These are phyloP conservation scores for Ceratotherium simum DNA, from an alignment of 2,113 vertebrate species.

Conservation along the genomic window DNA sequence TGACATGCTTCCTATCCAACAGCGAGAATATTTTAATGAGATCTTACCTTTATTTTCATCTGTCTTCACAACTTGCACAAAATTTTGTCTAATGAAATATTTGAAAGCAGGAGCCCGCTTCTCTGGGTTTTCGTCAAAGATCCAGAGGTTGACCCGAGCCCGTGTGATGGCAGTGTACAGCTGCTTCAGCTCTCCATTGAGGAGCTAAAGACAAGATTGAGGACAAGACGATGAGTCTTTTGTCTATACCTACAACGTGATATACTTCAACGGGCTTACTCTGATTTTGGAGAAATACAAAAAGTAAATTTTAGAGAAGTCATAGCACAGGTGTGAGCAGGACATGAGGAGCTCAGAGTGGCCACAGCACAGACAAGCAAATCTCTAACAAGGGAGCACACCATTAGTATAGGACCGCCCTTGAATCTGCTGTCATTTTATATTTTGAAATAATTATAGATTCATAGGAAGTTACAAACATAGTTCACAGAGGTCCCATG, in stretches of 20 bases:
- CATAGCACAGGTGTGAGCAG: neutral
- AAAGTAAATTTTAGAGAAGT: neutral
- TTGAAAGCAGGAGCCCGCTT: conserved; percentile 90
- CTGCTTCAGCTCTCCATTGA: conserved; percentile 91
- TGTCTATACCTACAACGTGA: neutral
- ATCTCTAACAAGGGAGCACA: neutral
- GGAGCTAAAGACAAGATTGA: conserved; percentile 81
- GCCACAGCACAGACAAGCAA: neutral
- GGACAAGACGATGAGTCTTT: neutral
- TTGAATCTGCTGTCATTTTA: neutral
- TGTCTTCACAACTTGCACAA: conserved; percentile 89
- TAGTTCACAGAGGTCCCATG: neutral
- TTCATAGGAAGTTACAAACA: neutral
- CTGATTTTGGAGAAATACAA: neutral
- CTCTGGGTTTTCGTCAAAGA: conserved; percentile 90
- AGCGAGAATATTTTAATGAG: neutral
- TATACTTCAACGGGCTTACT: neutral
- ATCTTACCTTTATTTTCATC: conserved; percentile 89
- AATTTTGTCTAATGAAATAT: conserved; percentile 87
- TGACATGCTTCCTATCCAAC: neutral
- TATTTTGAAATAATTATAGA: conserved; percentile 34
- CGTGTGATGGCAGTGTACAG: conserved; percentile 91
- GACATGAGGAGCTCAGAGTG: neutral
- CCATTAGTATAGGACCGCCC: too few relatives aligned
- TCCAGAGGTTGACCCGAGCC: conserved; percentile 92